Base-by-base conservation (phyloP, 2,113 vertebrate species). In the Notarius quadriscutis region DNA sequence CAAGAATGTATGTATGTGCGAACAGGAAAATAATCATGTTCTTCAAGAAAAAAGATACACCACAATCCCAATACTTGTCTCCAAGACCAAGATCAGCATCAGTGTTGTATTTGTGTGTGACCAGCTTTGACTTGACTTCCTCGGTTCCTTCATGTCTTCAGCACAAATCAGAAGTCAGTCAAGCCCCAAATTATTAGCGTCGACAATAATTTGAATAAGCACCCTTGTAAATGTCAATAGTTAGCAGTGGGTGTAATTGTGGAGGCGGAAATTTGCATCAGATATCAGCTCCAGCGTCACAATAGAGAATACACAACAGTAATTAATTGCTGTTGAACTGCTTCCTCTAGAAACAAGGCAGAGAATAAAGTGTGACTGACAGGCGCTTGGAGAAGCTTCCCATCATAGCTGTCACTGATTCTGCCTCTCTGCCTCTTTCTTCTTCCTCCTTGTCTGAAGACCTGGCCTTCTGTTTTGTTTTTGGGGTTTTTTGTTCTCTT, bases 161-260 rank as follows among this genome's bases (percentile, higher is more conserved):
- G 84, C 57, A 58, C 67, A 57, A 27, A 82, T 72, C 80, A 63
- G 34, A 72, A 17, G n/a, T 81, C 51, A 41, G 81, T 89, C 84
- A 84, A 87, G 60, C 34, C 78, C 34, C 30, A 84, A 85, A 88
- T 87, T 86, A 87, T 86, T 75, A 86, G 83, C 53, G 74, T 89
- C 89, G 30, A 75, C 78, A 85, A 91, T 91, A 86, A 90, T 88
- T 90, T 82, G 84, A 87, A 89, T 88, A 88, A 89, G 85, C 87
- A 74, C 60, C 72, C 86, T 84, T 84, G 57, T 87, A 87, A 91
- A 90, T 90, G 91, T 88, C 88, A 88, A 85, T 87, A 87, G 88
- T 90, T 89, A 89, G 88, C 89, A 87, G 88, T 53, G 80, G 80
- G 65, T 74, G 82, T 90, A 91, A 90, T 90, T 89, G 91, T 88